Evolutionary conservation across 2,888 invertebrate species (phyloP).

Genomic region (Stegana nigrithorax): DNA sequence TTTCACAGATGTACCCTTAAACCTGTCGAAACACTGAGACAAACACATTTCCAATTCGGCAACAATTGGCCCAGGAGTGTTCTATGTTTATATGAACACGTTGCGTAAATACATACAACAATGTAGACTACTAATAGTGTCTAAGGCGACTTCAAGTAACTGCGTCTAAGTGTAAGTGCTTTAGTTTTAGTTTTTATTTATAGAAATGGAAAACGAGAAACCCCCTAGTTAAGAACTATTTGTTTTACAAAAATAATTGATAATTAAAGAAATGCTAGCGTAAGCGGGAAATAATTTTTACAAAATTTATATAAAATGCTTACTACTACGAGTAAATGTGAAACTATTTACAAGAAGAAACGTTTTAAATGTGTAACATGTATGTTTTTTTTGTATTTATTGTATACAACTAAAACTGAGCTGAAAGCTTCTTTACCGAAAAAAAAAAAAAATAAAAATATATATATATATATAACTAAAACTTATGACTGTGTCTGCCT

Average conservation of each 20-base stretch:
- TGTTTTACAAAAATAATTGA: constrained; percentile 3
- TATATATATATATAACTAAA: not conserved
- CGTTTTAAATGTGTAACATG: not conserved
- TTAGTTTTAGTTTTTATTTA: constrained; percentile 46
- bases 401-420: not conserved
- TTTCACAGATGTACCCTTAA: constrained; percentile 87
- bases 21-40: constrained; percentile 85
- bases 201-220: constrained; percentile 32
- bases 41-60: constrained; percentile 27
- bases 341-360: constrained; percentile 5
- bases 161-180: constrained; percentile 48
- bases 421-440: not conserved
- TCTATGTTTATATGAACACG: not conserved
- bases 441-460: not conserved
- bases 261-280: constrained; percentile 6
- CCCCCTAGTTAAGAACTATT: constrained; percentile 18
- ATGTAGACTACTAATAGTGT: constrained; percentile 34
- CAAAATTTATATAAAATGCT: not conserved
- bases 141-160: constrained; percentile 42
- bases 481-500: not conserved
- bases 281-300: not conserved
- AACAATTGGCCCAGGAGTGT: not conserved
- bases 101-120: not conserved
- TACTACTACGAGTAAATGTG: not conserved
- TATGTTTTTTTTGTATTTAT: not conserved